Evolutionary conservation across 2,797 vertebrate genomes (phyloP), one percentile per base, ranked within the genome.

Genomic region (Momotus momota): DNA sequence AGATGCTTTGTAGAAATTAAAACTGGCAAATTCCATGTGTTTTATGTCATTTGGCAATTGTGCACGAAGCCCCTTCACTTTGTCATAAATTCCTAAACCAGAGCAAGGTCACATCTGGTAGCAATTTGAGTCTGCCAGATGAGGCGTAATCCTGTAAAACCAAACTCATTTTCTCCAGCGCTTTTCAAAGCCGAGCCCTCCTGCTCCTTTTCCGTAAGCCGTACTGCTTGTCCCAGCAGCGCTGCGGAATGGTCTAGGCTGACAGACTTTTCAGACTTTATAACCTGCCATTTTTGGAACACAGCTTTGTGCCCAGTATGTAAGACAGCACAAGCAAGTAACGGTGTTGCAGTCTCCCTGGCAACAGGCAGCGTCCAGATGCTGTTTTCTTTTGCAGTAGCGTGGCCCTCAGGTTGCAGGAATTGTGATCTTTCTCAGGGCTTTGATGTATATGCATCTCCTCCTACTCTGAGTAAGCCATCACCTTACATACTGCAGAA

Each of bases 61-160:
- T 88, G 87, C 65, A 79, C 55, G 65, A 82, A 12, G 70, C 90
- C 66, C 61, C 38, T 92, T 92, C 70, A 72, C 38, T 84, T 83
- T 25, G 89, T 91, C 93, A 93, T 81, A 96, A 90, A 93, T 97
- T 93, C 81, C 92, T 85, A 86, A 83, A 90, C 23, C 72, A 71
- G 89, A 81, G 90, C 93, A 67, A 86, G 90, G 88, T 93, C 92
- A 95, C 97, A 96, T 96, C 89, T 97, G 97, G 94, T 79, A 95
- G 92, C 91, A 74, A 96, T 97, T 95, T 65, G 71, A 57, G 65
- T 73, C 77, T 41, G 81, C 93, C 96, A 96, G 93, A 96, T 94
- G 97, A 96, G 83, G 82, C 8, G 1, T 64, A 83, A 91, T 89
- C 70, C 92, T 83, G 6, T 73, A 81, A 94, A 94, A 65, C 64